Evolutionary conservation across 2,888 invertebrate genomes (phyloP).

Genomic region (Ischnus inquisitorius): DNA sequence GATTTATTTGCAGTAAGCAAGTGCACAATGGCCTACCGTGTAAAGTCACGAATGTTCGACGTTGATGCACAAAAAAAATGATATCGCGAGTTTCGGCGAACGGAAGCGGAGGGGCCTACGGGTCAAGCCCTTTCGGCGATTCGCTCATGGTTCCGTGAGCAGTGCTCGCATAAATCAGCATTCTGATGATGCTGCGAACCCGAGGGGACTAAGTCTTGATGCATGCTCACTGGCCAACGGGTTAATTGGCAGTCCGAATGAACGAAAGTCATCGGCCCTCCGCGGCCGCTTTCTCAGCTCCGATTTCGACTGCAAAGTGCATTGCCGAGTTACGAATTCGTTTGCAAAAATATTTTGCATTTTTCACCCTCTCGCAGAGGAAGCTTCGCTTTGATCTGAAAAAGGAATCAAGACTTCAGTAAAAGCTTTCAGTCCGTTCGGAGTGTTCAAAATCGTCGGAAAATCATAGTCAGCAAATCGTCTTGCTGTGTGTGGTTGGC

Average conservation of each 20-base stretch:
- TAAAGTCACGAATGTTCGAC: neutral
- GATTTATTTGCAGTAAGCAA: neutral
- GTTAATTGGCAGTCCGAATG: slow-evolving; percentile 62
- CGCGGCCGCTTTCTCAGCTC: slow-evolving; percentile 40
- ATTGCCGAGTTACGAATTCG: too few relatives aligned
- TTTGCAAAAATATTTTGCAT: neutral
- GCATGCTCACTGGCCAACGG: slow-evolving; percentile 60
- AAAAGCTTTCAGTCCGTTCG: too few relatives aligned
- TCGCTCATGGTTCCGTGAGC: slow-evolving; percentile 67
- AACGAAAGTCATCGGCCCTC: slow-evolving; percentile 61
- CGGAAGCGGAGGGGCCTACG: slow-evolving; percentile 51
- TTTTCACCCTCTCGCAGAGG: too few relatives aligned
- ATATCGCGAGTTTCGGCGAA: slow-evolving; percentile 57
- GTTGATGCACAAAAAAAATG: slow-evolving; percentile 34
- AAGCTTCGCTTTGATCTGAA: too few relatives aligned
- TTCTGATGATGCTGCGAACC: slow-evolving; percentile 69
- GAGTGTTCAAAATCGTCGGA: too few relatives aligned
- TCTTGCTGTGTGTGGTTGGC: too few relatives aligned
- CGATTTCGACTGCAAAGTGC: neutral
- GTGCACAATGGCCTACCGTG: slow-evolving; percentile 1
- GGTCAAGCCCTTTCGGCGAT: slow-evolving; percentile 66
- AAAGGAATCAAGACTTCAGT: too few relatives aligned
- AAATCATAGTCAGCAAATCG: too few relatives aligned
- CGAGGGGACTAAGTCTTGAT: slow-evolving; percentile 58
- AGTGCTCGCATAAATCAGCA: slow-evolving; percentile 71